Percentiles rank a stretch among this genome's conserved stretches.
These are phyloP conservation scores for Perca flavescens DNA, from an alignment of 2,113 vertebrate species.

Conservation along the genomic window DNA sequence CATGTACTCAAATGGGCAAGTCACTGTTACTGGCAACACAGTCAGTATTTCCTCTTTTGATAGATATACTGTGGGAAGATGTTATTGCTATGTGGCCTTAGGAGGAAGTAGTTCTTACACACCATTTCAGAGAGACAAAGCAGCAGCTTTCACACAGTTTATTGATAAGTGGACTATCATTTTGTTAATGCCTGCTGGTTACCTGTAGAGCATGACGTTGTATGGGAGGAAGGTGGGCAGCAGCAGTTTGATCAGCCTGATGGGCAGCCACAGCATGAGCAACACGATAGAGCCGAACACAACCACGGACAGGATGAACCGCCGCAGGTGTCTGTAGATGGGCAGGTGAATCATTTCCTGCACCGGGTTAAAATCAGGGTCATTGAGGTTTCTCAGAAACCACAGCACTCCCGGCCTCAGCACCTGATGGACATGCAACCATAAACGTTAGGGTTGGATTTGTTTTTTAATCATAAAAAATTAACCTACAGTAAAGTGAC, in stretches of 20 bases:
- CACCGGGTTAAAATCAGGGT: constrained; percentile 99
- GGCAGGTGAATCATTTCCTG: constrained; percentile 99
- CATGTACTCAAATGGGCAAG: not conserved
- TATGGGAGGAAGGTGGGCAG: constrained; percentile 96
- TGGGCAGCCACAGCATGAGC: constrained; percentile 98
- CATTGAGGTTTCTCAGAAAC: constrained; percentile 99
- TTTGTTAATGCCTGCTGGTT: constrained; percentile 32
- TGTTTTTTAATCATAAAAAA: not conserved
- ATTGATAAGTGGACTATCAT: not conserved
- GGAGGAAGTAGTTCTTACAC: not conserved
- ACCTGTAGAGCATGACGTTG: constrained; percentile 99
- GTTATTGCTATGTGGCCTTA: not conserved
- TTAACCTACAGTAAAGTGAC: not conserved
- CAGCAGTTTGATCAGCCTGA: constrained; percentile 95
- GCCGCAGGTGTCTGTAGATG: constrained; percentile 97
- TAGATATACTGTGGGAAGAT: not conserved
- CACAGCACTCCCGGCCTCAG: constrained; percentile 97
- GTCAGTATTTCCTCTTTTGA: not conserved
- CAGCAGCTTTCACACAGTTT: not conserved
- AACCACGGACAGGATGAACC: constrained; percentile 98
- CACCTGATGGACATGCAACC: constrained; percentile 82
- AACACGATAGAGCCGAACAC: constrained; percentile 98
- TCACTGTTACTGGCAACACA: not conserved
- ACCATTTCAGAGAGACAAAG: not conserved
- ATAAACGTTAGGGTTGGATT: not conserved